phyloP scores from a whole-genome alignment of 2,797 vertebrate species.

The Mus spretus region DNA sequence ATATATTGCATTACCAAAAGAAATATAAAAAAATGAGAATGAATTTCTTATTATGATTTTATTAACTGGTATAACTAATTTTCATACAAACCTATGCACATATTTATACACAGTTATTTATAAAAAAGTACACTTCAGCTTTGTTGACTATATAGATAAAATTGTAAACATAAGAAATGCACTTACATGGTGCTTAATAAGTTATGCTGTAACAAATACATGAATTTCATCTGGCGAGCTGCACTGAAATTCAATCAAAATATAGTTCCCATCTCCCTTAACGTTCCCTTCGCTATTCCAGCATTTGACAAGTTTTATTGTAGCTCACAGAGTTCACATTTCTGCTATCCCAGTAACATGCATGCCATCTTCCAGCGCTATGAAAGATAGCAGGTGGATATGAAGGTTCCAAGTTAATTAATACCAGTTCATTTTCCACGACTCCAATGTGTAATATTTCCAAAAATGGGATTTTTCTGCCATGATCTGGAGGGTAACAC shows the following conservation, averaged over 20 bases:
- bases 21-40: neutral
- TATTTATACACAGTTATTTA: neutral
- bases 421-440: neutral
- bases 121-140: neutral
- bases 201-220: neutral
- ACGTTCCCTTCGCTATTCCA: neutral
- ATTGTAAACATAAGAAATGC: neutral
- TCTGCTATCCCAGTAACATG: neutral
- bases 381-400: neutral
- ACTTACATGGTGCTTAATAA: neutral
- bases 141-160: neutral
- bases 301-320: neutral
- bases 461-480: neutral
- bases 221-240: neutral
- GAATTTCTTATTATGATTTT: neutral
- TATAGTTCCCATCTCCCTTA: no score
- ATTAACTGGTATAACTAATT: neutral
- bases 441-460: neutral
- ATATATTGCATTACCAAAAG: neutral
- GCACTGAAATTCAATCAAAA: neutral
- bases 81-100: neutral
- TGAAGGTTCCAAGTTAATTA: neutral
- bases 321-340: neutral
- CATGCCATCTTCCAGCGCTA: neutral
- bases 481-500: no score